Conservation (phyloP, 2,113 vertebrate species). For the Melanocharis versteri region DNA sequence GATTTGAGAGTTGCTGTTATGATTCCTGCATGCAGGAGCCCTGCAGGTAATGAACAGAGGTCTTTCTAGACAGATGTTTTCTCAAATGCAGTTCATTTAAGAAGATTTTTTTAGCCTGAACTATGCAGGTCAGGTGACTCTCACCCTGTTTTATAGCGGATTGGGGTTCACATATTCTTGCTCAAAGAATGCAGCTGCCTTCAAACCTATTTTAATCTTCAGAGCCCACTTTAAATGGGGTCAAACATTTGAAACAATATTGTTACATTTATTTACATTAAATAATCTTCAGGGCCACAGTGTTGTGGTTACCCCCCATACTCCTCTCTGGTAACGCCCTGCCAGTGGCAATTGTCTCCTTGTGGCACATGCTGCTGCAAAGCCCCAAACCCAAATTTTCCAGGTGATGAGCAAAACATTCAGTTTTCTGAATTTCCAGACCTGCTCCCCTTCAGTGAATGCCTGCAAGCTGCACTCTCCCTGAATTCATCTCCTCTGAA, state of each 20-base stretch:
- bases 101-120: background rate
- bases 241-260: background rate
- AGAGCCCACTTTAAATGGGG: background rate
- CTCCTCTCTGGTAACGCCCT: rapidly evolving
- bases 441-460: background rate
- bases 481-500: background rate
- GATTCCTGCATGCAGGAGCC: background rate
- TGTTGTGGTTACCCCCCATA: rapidly evolving
- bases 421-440: background rate
- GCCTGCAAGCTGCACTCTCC: background rate
- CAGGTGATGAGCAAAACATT: background rate
- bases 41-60: background rate
- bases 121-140: background rate
- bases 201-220: background rate
- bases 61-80: background rate
- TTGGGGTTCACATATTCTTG: background rate
- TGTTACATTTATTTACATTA: background rate
- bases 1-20: background rate
- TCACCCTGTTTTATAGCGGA: background rate
- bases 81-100: background rate
- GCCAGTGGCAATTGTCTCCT: background rate
- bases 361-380: background rate
- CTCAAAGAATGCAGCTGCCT: background rate
- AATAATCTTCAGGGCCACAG: background rate
- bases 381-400: background rate